These are phyloP conservation scores for Rhinichthys osculus DNA, from an alignment of 2,797 vertebrate genomes.

Conservation along the genomic window DNA sequence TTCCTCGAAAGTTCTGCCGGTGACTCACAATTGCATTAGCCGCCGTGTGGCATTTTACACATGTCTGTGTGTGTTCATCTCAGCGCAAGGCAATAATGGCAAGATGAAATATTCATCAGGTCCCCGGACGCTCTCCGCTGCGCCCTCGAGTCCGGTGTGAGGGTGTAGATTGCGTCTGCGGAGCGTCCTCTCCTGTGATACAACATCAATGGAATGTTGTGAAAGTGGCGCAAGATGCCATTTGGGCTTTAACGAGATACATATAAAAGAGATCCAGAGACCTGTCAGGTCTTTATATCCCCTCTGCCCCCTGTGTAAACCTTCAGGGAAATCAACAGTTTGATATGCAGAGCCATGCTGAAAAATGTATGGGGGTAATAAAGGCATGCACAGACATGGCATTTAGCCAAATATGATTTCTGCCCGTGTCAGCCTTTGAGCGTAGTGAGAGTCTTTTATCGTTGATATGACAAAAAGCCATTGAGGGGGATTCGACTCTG, in stretches of 20 bases:
- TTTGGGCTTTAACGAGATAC: conserved; percentile 66
- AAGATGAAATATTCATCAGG: conserved; percentile 56
- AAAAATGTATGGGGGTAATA: conserved; percentile 63
- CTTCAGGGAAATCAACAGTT: conserved; percentile 72
- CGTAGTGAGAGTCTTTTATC: conserved; percentile 62
- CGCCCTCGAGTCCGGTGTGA: not conserved
- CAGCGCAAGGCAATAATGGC: conserved; percentile 47
- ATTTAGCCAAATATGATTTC: conserved; percentile 67
- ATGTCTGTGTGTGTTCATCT: conserved; percentile 25
- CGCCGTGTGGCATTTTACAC: not conserved
- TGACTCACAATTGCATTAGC: conserved; percentile 5
- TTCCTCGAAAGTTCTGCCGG: conserved; percentile 23
- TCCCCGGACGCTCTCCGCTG: conserved; percentile 19
- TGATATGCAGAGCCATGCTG: conserved; percentile 63
- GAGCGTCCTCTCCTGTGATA: conserved; percentile 51
- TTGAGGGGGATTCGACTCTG: conserved; percentile 51
- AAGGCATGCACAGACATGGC: conserved; percentile 65
- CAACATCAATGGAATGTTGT: conserved; percentile 66
- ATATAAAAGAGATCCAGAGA: conserved; percentile 67
- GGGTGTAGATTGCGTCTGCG: conserved; percentile 25
- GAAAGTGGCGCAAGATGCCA: conserved; percentile 62
- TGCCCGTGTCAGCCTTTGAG: conserved; percentile 65
- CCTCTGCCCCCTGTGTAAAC: conserved; percentile 54
- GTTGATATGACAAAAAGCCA: conserved; percentile 62
- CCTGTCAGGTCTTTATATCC: conserved; percentile 59